Evolutionary conservation across 2,888 invertebrate species (phyloP).

Genomic region (Agapostemon virescens): DNA sequence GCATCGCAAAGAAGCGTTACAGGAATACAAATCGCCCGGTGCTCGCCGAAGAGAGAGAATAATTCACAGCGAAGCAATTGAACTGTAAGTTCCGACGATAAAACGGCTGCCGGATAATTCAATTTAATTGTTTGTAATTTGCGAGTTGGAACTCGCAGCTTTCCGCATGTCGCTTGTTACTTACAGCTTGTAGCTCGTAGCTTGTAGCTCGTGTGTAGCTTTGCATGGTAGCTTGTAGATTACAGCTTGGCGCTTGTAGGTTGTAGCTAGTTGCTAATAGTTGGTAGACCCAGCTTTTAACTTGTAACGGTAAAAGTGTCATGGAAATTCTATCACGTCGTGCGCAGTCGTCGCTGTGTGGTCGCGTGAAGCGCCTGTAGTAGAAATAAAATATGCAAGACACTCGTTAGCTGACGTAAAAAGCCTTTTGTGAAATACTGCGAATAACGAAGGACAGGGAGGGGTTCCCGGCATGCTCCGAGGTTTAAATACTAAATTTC

Average conservation of each 20-base stretch:
- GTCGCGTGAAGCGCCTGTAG: not conserved
- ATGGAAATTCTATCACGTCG: not conserved
- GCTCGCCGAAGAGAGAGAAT: not conserved
- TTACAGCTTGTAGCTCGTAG: not conserved
- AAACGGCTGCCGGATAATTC: not conserved
- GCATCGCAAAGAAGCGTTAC: not conserved
- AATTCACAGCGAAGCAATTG: not conserved
- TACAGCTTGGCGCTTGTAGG: not conserved
- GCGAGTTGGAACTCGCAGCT: not conserved
- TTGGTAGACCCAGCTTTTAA: not conserved
- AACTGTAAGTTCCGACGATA: not conserved
- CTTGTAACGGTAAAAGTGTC: not conserved
- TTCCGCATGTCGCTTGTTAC: not conserved
- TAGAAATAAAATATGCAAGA: not conserved
- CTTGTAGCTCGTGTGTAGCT: not conserved
- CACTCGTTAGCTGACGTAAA: not conserved
- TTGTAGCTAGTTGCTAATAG: not conserved
- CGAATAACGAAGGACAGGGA: not conserved
- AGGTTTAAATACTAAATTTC: not conserved
- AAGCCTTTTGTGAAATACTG: not conserved
- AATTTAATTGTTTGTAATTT: not conserved
- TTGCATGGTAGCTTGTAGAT: not conserved
- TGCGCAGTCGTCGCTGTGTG: not conserved
- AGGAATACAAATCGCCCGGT: not conserved
- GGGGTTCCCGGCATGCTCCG: not conserved